Conservation (phyloP, 1,140 invertebrate genomes). For the Muscidifurax raptorellus region DNA sequence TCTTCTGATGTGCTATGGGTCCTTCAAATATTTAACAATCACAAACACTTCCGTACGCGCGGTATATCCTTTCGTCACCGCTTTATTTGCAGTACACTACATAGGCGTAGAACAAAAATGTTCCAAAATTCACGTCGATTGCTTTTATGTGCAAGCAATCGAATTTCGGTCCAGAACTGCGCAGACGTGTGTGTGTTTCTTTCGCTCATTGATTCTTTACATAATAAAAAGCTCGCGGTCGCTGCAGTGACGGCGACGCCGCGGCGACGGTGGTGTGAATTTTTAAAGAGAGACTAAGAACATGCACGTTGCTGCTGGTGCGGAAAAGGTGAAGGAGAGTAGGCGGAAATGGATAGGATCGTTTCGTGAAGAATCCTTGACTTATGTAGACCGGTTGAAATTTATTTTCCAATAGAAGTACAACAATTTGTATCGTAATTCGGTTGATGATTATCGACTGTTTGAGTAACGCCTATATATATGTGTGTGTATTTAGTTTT, state of each 20-base stretch:
- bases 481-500: too few relatives aligned
- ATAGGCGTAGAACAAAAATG: too few relatives aligned
- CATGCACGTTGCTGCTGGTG: not conserved
- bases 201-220: constrained; percentile 24
- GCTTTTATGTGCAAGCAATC: too few relatives aligned
- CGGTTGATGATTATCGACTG: too few relatives aligned
- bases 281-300: constrained; percentile 16
- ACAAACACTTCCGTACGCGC: not conserved
- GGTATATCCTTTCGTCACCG: not conserved
- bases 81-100: too few relatives aligned
- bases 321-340: constrained; percentile 3
- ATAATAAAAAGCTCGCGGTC: not conserved
- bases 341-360: not conserved
- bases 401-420: too few relatives aligned
- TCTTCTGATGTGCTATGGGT: not conserved
- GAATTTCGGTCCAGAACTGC: not conserved
- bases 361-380: not conserved
- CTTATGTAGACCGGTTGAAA: too few relatives aligned
- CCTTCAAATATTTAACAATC: not conserved
- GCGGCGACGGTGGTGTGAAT: not conserved
- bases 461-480: too few relatives aligned
- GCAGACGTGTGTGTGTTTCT: not conserved
- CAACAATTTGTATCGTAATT: not conserved
- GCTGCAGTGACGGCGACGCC: not conserved
- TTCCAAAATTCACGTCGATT: too few relatives aligned